Evolutionary conservation across 2,113 vertebrate species (phyloP).

Genomic region (Chloebia gouldiae): DNA sequence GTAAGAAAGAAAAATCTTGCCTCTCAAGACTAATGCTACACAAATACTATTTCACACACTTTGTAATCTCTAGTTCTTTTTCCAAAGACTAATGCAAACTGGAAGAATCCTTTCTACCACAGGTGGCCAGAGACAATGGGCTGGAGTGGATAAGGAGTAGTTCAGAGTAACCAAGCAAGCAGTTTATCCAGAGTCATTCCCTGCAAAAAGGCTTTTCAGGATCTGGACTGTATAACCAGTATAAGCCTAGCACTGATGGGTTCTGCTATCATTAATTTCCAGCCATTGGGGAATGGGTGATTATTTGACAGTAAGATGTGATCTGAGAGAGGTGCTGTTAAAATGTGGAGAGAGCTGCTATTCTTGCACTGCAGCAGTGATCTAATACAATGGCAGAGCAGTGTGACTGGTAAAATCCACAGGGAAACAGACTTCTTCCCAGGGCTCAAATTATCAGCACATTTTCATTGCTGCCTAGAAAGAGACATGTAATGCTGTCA

Average conservation of each 20-base stretch:
- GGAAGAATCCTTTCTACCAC: background rate
- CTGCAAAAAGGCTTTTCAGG: background rate
- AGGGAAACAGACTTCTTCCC: slow-evolving; percentile 56
- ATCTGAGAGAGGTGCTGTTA: slow-evolving; percentile 29
- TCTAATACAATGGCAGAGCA: slow-evolving; percentile 62
- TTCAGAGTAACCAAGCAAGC: background rate
- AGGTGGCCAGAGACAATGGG: background rate
- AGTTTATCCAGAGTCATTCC: background rate
- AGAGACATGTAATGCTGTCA: slow-evolving; percentile 64
- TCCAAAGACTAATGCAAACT: background rate
- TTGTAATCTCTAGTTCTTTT: background rate
- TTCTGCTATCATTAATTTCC: slow-evolving; percentile 31
- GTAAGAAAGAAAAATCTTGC: background rate
- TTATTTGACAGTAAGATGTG: slow-evolving; percentile 24
- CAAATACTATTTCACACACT: background rate
- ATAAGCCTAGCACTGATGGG: background rate
- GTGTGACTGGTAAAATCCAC: slow-evolving; percentile 58
- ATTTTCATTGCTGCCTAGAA: slow-evolving; percentile 62
- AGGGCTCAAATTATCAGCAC: slow-evolving; percentile 71
- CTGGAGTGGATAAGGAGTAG: background rate
- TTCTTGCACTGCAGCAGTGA: slow-evolving; percentile 51
- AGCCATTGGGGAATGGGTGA: slow-evolving; percentile 28
- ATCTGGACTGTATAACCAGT: background rate
- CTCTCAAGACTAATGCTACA: background rate
- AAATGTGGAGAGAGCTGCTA: slow-evolving; percentile 36